Conservation (phyloP, 2,888 invertebrate species). For the Gastrophysa polygoni region DNA sequence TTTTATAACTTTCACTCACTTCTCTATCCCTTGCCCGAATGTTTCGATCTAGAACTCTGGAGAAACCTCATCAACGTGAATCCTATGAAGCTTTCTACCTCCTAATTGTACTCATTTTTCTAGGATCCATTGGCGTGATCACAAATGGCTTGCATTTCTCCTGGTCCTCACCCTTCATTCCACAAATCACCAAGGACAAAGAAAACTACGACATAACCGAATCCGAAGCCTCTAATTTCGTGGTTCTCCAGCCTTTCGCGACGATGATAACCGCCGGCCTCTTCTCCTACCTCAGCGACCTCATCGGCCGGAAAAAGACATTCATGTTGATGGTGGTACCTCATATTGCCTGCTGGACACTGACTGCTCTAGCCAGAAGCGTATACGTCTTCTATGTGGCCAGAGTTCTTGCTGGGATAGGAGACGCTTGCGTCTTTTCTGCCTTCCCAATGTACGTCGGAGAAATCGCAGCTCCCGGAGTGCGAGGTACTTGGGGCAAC, state of each 20-base stretch:
- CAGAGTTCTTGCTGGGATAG: conserved; percentile 44
- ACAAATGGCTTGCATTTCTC: conserved; percentile 39
- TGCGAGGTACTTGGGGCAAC: conserved; percentile 50
- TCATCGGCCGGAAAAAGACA: conserved; percentile 46
- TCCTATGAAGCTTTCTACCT: too few species aligned
- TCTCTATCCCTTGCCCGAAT: too few species aligned
- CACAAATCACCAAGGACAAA: conserved; percentile 45
- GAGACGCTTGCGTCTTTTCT: conserved; percentile 43
- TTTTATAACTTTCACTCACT: too few species aligned
- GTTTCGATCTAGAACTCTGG: too few species aligned
- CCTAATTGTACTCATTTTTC: conserved; percentile 29
- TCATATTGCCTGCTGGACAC: conserved; percentile 41
- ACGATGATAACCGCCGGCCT: conserved; percentile 41
- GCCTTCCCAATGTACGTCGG: conserved; percentile 48
- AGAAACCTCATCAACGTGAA: too few species aligned
- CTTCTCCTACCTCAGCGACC: conserved; percentile 44
- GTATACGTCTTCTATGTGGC: conserved; percentile 48
- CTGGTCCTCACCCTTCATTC: conserved; percentile 53
- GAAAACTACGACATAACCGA: conserved; percentile 45
- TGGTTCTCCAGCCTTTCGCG: conserved; percentile 47
- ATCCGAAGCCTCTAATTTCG: conserved; percentile 50
- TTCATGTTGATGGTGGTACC: conserved; percentile 45
- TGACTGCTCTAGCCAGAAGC: conserved; percentile 40
- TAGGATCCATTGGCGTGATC: conserved; percentile 37
- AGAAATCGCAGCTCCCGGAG: conserved; percentile 47